These are phyloP conservation scores for Pseudomyrmex sp. DNA, from an alignment of 1,140 invertebrate genomes.

Conservation along the genomic window DNA sequence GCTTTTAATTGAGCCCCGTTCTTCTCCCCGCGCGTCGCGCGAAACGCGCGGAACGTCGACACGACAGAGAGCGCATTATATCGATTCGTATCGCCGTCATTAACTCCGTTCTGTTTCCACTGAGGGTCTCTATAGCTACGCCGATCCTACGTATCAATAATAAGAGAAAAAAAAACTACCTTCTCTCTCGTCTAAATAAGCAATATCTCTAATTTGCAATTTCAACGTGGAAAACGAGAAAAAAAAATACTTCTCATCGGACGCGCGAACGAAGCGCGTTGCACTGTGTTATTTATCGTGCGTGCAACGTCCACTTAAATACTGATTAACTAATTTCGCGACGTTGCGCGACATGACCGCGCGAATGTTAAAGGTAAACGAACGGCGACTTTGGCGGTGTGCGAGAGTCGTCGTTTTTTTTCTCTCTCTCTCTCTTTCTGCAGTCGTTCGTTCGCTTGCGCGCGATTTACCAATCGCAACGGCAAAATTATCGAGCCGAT, in stretches of 20 bases:
- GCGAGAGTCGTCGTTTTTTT: not conserved
- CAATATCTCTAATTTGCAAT: not conserved
- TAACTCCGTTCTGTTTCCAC: slow-evolving; percentile 56
- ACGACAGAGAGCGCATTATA: slow-evolving; percentile 39
- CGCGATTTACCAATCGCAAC: slow-evolving; percentile 46
- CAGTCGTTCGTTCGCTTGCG: not conserved
- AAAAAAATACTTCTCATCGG: not conserved
- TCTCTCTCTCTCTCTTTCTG: not conserved
- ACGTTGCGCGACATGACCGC: slow-evolving; percentile 37
- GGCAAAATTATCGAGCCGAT: slow-evolving; percentile 46
- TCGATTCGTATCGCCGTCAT: slow-evolving; percentile 58
- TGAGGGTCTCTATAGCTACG: slow-evolving; percentile 56
- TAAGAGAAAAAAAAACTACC: not conserved
- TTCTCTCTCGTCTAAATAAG: not conserved
- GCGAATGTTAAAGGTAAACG: slow-evolving; percentile 53
- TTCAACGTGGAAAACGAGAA: not conserved
- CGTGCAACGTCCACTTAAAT: slow-evolving; percentile 62
- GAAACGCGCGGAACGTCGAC: slow-evolving; percentile 33
- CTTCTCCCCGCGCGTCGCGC: not conserved
- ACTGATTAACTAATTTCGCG: slow-evolving; percentile 60
- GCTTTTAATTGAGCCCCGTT: slow-evolving; percentile 46
- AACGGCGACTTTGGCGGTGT: not conserved
- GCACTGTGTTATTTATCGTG: slow-evolving; percentile 29
- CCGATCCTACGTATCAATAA: slow-evolving; percentile 40
- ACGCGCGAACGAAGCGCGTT: not conserved